These are phyloP conservation scores for Todiramphus chloris DNA, from an alignment of 2,113 vertebrate genomes.

Conservation along the genomic window DNA sequence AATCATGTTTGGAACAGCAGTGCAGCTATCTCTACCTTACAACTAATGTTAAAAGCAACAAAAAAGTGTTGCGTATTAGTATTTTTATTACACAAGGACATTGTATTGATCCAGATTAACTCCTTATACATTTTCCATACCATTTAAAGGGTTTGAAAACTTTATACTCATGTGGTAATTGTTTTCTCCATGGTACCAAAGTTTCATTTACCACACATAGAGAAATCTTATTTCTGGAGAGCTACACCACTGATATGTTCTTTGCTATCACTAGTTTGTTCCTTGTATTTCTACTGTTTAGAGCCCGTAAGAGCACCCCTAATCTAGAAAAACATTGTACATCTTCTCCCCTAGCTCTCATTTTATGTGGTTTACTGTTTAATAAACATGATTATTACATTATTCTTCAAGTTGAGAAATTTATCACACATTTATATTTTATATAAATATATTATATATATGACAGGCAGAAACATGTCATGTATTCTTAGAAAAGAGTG, in stretches of 20 bases:
- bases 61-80: background rate
- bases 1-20: background rate
- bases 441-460: background rate
- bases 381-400: background rate
- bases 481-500: background rate
- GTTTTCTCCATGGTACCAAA: background rate
- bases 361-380: background rate
- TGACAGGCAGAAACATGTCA: background rate
- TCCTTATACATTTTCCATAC: background rate
- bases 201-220: background rate
- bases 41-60: background rate
- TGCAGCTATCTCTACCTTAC: background rate
- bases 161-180: background rate
- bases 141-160: background rate
- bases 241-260: background rate
- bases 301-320: background rate
- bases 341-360: background rate
- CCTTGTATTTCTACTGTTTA: background rate
- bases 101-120: background rate
- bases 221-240: background rate
- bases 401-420: background rate
- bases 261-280: background rate
- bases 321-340: background rate
- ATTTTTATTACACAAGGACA: background rate
- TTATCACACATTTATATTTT: background rate